Base-by-base conservation (phyloP, 1,140 invertebrate species). In the Pogonognathellus flavescens region DNA sequence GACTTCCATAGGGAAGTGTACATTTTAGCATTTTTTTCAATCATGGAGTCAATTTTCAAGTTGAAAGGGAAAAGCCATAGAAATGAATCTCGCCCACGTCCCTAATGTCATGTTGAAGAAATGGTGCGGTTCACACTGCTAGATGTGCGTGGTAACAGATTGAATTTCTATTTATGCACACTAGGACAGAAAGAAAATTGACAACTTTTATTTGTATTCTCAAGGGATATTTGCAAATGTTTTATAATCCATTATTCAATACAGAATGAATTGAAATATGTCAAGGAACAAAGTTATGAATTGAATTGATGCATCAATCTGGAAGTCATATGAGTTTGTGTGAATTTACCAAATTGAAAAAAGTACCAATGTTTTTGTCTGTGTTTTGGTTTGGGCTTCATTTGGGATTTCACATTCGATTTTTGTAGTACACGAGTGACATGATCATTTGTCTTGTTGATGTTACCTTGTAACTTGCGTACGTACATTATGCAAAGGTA, bases 291-390 rank as follows among this genome's bases (percentile, higher is more conserved):
- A 76, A 76, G 16, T n/a, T 57, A 13, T 50, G 9, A 25, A 49
- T 14, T 76, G 70, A 76, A 76, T 76, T 25, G 25, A 50, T 76
- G 49, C 41, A 76, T 76, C 70, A 76, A 76, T 76, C 70, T 76
- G 18, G 49, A 41, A 76, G 41, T 31, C 70, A 76, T 76, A 13
- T 14, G 70, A 41, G 31, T 41, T 76, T 76, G 14, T 76, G 41
- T 41, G 70, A 76, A 50, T 41, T 50, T 76, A 41, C 0, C 31
- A 76, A 31, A 76, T 76, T 76, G 70, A 76, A 76, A 76, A 76
- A 76, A n/a, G 22, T 14, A 13, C 62, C 25, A 9, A 20, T 31
- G 22, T 25, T 25, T 31, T 66, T 16, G 9, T 4, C 20, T 20
- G 10, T 14, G 16, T n/a, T 66, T 66, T 66, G 62, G 25, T 66